Base-by-base conservation (phyloP, 2,797 vertebrate species). In the Poecilia gillii region DNA sequence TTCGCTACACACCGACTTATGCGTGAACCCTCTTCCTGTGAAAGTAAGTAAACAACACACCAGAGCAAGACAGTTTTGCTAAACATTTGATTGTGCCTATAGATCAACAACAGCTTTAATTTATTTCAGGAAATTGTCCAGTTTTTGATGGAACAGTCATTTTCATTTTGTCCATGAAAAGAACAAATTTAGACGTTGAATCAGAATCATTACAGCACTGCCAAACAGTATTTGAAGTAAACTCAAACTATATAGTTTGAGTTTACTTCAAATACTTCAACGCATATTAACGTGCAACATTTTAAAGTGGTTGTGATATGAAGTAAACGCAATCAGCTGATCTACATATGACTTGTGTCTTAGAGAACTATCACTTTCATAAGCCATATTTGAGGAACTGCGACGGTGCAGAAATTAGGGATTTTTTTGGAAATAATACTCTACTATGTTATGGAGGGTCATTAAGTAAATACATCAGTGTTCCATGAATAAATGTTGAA, bases 321-420 rank as follows among this genome's bases (percentile, higher is more conserved):
- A 81, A 78, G 76, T 55, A 12, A 73, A 51, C 11, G 23, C 25
- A 62, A 73, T 84, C 71, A 75, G 78, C 75, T 90, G 82, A 88
- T 75, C 14, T 1, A 25, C 43, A 47, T 79, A 79, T 6, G 84
- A n/a, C 45, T 45, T 81, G 12, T 13, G 57, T 7, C 5, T 59
- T 36, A 20, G 33, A 20, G 6, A 20, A 36, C 16, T 25, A 23
- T 62, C 74, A 64, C 57, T 64, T 75, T 46, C 74, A 64, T 16
- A 33, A 13, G 3, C 39, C 5, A 16, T 7, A 7, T 64, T 20
- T 20, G 2, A 64, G 16, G 31, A 18, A 18, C 16, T 8, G 14
- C 6, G 18, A 36, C 66, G 1, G 66, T 33, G 25, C 57, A 76
- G 47, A 64, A 9, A 45, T 64, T 7, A 8, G 13, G 13, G 9